Evolutionary conservation across 1,140 invertebrate genomes (phyloP).

Genomic region (Hyles vespertilio): DNA sequence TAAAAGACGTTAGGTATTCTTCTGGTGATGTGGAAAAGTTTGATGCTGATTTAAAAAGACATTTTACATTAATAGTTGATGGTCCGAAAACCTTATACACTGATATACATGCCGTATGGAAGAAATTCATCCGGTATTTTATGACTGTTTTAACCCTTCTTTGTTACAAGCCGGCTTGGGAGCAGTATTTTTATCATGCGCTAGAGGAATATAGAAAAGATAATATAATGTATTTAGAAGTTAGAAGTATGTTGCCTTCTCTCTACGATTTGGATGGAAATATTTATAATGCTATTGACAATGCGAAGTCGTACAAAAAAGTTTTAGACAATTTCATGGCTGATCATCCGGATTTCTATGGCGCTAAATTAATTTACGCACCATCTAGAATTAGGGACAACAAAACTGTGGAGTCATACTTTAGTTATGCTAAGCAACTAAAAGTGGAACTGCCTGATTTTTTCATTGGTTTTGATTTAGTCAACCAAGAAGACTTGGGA

Average conservation of each 20-base stretch:
- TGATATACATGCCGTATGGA: constrained; percentile 82
- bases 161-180: constrained; percentile 83
- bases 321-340: constrained; percentile 76
- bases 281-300: constrained; percentile 71
- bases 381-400: constrained; percentile 68
- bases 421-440: constrained; percentile 71
- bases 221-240: constrained; percentile 88
- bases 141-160: constrained; percentile 77
- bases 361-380: constrained; percentile 84
- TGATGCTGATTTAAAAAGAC: constrained; percentile 76
- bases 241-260: constrained; percentile 77
- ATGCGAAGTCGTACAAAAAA: constrained; percentile 77
- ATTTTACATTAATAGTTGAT: constrained; percentile 78
- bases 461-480: constrained; percentile 86
- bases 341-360: constrained; percentile 82
- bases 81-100: constrained; percentile 79
- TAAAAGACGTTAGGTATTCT: constrained; percentile 76
- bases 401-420: constrained; percentile 58
- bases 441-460: constrained; percentile 75
- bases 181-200: constrained; percentile 82
- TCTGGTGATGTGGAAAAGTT: constrained; percentile 72
- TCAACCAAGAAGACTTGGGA: constrained; percentile 85
- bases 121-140: constrained; percentile 81
- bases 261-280: constrained; percentile 82
- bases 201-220: constrained; percentile 85